Conservation (phyloP, 2,888 invertebrate genomes). For the Mimachlamys varia region DNA sequence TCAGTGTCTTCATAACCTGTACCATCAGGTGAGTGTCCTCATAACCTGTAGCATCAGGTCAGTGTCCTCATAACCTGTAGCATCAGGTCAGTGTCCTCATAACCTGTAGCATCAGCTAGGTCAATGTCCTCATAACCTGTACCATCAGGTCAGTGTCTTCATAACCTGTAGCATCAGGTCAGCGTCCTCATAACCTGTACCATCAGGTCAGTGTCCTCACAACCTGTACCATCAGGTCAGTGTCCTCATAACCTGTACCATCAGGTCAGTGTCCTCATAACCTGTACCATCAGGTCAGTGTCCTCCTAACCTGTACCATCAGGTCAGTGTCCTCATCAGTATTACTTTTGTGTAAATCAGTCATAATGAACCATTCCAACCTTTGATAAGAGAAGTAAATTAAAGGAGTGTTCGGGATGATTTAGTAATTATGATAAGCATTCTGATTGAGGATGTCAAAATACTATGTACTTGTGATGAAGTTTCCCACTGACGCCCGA, state of each 20-base stretch:
- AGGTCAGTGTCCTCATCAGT: background rate
- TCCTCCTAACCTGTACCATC: conserved; percentile 85
- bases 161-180: conserved; percentile 2
- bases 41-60: conserved; percentile 2
- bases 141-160: background rate
- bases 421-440: no score
- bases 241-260: background rate
- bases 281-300: background rate
- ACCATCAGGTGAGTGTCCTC: background rate
- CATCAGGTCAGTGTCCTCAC: background rate
- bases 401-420: no score
- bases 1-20: background rate
- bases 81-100: background rate
- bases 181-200: background rate
- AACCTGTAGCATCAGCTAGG: conserved; percentile 32
- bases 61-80: background rate
- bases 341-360: background rate
- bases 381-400: no score
- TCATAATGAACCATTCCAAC: no score
- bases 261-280: background rate
- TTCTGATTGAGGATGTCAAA: no score
- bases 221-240: conserved; percentile 6
- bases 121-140: background rate
- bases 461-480: no score
- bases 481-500: no score